A percentile compares a stretch with the other conserved stretches of the same genome.
phyloP scores from a whole-genome alignment of 2,888 invertebrate genomes.

The Ommatoiulus sabulosus region DNA sequence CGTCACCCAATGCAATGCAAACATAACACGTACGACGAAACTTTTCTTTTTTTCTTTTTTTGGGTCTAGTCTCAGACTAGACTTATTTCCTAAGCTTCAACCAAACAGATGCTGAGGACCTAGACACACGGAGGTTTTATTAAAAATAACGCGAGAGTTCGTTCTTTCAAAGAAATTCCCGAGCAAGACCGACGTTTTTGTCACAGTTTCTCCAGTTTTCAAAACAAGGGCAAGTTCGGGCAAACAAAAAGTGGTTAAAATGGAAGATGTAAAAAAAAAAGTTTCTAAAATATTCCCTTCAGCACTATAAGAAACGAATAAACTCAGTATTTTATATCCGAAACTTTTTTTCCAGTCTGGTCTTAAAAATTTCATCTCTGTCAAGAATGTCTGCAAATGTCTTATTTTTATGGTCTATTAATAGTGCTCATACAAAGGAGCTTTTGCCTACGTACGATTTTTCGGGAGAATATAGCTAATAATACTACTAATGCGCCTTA shows the following conservation, averaged over 20 bases:
- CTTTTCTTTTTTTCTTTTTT: not conserved
- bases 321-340: not conserved
- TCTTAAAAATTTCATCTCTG: not conserved
- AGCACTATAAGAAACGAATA: not conserved
- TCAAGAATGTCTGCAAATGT: slow-evolving; percentile 16
- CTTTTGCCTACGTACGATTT: slow-evolving; percentile 4
- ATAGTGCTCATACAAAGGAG: not conserved
- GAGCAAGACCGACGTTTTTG: slow-evolving; percentile 22
- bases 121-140: not conserved
- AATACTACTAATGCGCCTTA: not conserved
- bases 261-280: not conserved
- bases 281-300: not conserved
- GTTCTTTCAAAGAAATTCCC: slow-evolving; percentile 37
- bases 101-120: slow-evolving; percentile 4
- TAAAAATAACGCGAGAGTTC: not conserved
- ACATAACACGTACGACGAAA: not conserved
- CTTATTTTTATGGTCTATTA: slow-evolving; percentile 19
- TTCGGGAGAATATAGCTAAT: slow-evolving; percentile 22
- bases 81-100: slow-evolving; percentile 1
- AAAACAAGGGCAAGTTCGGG: slow-evolving; percentile 13
- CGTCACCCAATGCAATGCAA: slow-evolving; percentile 32
- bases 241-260: slow-evolving; percentile 18
- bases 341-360: not conserved
- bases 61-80: slow-evolving; percentile 32
- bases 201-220: not conserved